Conservation (phyloP, 2,888 invertebrate species). For the Ariolimax columbianus region DNA sequence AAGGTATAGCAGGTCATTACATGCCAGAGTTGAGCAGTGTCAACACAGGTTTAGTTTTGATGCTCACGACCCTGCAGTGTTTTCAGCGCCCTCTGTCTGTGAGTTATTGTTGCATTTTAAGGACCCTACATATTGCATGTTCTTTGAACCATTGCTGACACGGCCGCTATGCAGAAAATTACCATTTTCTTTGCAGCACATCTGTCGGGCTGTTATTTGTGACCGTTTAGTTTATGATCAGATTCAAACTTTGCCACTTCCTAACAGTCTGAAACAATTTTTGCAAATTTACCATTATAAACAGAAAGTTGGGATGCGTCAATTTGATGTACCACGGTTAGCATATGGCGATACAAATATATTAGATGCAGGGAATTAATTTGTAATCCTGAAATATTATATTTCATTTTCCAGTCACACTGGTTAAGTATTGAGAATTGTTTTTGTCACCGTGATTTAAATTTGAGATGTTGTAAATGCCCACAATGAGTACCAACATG, state of each 20-base stretch:
- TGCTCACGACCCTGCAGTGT: conserved; percentile 97
- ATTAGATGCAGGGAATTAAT: neutral
- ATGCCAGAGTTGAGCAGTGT: conserved; percentile 97
- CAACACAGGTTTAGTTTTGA: conserved; percentile 96
- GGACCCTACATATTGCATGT: conserved; percentile 98
- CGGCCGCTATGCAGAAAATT: conserved; percentile 91
- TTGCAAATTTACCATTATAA: conserved; percentile 98
- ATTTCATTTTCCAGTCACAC: neutral
- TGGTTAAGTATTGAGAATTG: too few relatives aligned
- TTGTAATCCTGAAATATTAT: too few relatives aligned
- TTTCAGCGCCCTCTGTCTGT: conserved; percentile 90
- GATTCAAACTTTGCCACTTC: conserved; percentile 91
- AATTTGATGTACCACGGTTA: conserved; percentile 63
- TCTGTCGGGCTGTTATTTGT: conserved; percentile 92
- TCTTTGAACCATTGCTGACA: conserved; percentile 98
- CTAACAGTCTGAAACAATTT: conserved; percentile 90
- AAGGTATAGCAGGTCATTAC: conserved; percentile 94
- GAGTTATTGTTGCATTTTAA: conserved; percentile 90
- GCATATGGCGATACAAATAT: neutral
- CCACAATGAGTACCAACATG: too few relatives aligned
- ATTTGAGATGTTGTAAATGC: too few relatives aligned
- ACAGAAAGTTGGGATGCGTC: conserved; percentile 82
- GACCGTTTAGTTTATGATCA: conserved; percentile 91
- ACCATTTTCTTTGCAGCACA: conserved; percentile 93
- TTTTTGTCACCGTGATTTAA: too few relatives aligned